These are phyloP conservation scores for Thamnophis elegans DNA, from an alignment of 2,797 vertebrate genomes.

Conservation along the genomic window DNA sequence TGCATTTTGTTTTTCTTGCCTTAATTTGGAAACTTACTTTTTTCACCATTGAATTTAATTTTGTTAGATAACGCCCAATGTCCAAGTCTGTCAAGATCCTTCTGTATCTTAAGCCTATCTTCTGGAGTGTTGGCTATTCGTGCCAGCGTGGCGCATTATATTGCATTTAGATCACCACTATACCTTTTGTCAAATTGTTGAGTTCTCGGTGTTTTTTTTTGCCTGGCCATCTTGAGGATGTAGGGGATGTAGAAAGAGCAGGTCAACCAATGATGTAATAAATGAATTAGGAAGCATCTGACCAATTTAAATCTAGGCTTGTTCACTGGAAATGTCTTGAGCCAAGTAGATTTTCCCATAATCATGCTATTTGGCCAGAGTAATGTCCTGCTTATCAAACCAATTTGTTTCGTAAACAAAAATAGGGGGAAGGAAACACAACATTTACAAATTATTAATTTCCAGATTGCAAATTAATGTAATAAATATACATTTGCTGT, in stretches of 20 bases:
- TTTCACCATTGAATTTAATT: too few species aligned
- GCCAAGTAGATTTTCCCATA: not conserved
- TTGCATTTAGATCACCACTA: too few species aligned
- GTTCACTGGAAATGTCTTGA: not conserved
- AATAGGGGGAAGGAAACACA: not conserved
- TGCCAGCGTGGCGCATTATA: too few species aligned
- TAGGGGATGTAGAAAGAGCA: not conserved
- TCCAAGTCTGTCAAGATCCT: too few species aligned
- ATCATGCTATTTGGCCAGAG: not conserved
- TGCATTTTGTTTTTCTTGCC: too few species aligned
- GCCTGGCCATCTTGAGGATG: not conserved
- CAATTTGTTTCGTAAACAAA: not conserved
- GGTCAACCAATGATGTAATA: not conserved
- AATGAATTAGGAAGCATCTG: not conserved
- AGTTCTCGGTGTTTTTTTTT: not conserved
- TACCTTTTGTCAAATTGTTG: not conserved
- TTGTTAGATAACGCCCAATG: too few species aligned
- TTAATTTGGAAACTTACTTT: too few species aligned
- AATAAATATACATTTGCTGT: not conserved
- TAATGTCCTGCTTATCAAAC: not conserved
- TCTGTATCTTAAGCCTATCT: too few species aligned
- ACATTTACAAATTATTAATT: not conserved
- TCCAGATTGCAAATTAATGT: not conserved
- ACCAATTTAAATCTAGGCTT: not conserved
- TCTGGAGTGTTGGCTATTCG: too few species aligned